phyloP scores from a whole-genome alignment of 1,140 invertebrate species.

The Tetramorium alpestre region DNA sequence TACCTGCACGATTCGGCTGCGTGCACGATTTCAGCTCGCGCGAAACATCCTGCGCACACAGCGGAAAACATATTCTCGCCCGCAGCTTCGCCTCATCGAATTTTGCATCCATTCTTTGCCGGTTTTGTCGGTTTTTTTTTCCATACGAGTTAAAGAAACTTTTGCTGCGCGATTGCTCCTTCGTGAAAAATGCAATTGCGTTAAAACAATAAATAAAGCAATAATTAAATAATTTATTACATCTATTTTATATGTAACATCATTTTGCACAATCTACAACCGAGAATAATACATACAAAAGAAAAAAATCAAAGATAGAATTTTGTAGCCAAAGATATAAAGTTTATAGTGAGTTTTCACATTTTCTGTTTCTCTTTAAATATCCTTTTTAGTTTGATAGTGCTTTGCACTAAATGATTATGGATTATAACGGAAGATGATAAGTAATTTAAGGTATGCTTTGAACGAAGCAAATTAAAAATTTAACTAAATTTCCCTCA shows the following conservation, averaged over 20 bases:
- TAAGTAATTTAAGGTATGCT: background rate
- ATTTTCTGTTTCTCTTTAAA: background rate
- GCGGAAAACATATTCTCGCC: slow-evolving; percentile 23
- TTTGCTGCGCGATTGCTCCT: background rate
- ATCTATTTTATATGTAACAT: background rate
- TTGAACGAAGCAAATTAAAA: background rate
- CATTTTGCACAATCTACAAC: background rate
- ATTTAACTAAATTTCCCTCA: background rate
- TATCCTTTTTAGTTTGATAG: background rate
- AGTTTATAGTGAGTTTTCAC: too few relatives aligned
- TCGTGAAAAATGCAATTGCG: background rate
- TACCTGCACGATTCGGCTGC: background rate
- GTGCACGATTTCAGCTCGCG: slow-evolving; percentile 11
- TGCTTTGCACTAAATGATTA: background rate
- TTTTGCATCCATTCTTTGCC: background rate
- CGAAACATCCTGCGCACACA: background rate
- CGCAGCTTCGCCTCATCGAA: background rate
- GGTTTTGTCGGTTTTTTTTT: background rate
- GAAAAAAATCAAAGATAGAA: background rate
- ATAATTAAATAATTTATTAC: background rate
- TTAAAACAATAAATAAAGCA: background rate
- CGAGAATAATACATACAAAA: background rate
- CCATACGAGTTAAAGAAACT: background rate
- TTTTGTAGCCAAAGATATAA: background rate
- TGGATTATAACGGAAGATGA: background rate